These are phyloP conservation scores for Anaspis maculata DNA, from an alignment of 2,888 invertebrate species.

Conservation along the genomic window DNA sequence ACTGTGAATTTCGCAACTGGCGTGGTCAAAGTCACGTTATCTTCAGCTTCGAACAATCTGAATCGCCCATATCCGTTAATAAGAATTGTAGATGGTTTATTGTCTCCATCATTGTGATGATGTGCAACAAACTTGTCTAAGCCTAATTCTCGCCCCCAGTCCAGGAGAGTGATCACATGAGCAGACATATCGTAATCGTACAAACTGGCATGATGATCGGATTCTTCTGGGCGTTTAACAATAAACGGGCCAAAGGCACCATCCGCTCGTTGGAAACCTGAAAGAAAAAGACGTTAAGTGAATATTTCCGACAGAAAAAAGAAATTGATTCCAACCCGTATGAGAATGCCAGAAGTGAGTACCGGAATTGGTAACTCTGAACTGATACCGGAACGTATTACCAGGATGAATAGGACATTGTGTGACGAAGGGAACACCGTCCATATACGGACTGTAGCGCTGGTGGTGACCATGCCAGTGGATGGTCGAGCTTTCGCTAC, in stretches of 20 bases:
- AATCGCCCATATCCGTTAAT: constrained; percentile 74
- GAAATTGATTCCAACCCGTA: no score
- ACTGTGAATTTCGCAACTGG: constrained; percentile 58
- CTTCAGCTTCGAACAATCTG: constrained; percentile 33
- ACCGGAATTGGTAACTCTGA: constrained; percentile 63
- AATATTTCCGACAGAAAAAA: background rate
- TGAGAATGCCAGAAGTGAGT: constrained; percentile 85
- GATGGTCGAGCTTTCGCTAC: constrained; percentile 73
- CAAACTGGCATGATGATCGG: constrained; percentile 54
- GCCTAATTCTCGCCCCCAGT: constrained; percentile 72
- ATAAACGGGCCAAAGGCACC: constrained; percentile 75
- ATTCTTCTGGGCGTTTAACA: constrained; percentile 56
- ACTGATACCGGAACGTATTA: constrained; percentile 66
- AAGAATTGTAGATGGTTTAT: constrained; percentile 72
- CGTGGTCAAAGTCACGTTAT: constrained; percentile 43
- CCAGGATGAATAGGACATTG: constrained; percentile 78
- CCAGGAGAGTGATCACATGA: constrained; percentile 68
- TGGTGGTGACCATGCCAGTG: constrained; percentile 93
- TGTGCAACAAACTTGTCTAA: constrained; percentile 73
- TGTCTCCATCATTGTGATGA: constrained; percentile 73
- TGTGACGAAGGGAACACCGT: constrained; percentile 78
- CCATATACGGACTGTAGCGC: constrained; percentile 72
- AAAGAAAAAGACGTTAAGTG: constrained; percentile 13
- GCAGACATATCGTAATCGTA: constrained; percentile 75
- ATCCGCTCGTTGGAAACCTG: constrained; percentile 78